phyloP scores from a whole-genome alignment of 2,888 invertebrate genomes.

The Mesoligia furuncula region DNA sequence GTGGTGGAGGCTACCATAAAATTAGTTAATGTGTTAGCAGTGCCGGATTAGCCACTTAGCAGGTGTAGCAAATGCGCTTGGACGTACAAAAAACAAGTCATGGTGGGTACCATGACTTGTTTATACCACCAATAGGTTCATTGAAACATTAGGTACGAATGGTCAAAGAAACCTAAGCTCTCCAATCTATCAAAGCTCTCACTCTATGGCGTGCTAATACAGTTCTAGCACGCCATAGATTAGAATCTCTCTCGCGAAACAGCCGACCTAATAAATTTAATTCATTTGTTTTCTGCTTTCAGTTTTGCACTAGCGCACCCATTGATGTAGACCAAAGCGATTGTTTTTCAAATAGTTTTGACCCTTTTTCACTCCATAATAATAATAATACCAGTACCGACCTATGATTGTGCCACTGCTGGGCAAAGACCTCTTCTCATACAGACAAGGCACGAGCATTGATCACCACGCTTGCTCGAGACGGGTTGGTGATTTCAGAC shows the following conservation, averaged over 20 bases:
- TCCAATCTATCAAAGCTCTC: too few species aligned
- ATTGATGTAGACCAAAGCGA: not conserved
- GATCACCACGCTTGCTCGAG: not conserved
- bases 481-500: not conserved
- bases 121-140: too few species aligned
- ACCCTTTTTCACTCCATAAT: not conserved
- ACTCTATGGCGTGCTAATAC: too few species aligned
- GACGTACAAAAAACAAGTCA: too few species aligned
- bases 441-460: not conserved
- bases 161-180: too few species aligned
- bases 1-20: slow-evolving; percentile 14
- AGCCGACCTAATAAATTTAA: slow-evolving; percentile 10
- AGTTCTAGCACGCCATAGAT: slow-evolving; percentile 24
- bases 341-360: not conserved
- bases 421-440: not conserved
- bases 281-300: slow-evolving; percentile 6
- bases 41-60: too few species aligned
- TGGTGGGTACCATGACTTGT: too few species aligned
- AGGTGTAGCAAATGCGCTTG: too few species aligned
- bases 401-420: not conserved
- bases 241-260: slow-evolving; percentile 24
- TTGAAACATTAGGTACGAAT: too few species aligned
- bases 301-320: not conserved
- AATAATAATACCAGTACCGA: not conserved
- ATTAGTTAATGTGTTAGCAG: slow-evolving; percentile 19